These are phyloP conservation scores for Carcharodon carcharias DNA, from an alignment of 2,797 vertebrate genomes.

Conservation along the genomic window DNA sequence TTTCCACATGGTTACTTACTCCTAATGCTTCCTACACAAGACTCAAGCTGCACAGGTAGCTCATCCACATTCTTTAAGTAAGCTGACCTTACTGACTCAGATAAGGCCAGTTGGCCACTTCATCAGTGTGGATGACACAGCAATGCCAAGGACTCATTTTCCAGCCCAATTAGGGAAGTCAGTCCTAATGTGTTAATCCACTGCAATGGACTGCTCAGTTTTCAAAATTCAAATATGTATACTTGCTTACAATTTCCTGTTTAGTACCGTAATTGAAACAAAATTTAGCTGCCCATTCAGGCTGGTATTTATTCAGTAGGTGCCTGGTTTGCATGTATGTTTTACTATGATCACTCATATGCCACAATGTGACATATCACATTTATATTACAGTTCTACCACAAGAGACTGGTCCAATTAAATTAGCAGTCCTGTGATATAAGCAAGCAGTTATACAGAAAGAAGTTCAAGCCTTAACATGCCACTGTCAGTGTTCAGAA, in stretches of 20 bases:
- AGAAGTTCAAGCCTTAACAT: neutral
- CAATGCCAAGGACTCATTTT: neutral
- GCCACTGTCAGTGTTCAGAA: neutral
- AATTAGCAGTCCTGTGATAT: neutral
- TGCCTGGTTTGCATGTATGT: neutral
- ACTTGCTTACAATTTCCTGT: neutral
- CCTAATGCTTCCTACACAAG: neutral
- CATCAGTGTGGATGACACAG: neutral
- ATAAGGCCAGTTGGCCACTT: neutral
- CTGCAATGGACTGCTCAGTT: neutral
- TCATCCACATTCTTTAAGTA: neutral
- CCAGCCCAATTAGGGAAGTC: neutral
- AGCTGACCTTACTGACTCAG: neutral
- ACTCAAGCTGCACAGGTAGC: neutral
- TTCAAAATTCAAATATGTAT: neutral
- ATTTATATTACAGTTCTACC: neutral
- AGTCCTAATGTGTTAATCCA: neutral
- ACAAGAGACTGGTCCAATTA: neutral
- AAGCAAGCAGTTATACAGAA: neutral
- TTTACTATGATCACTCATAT: neutral
- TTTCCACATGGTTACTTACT: neutral
- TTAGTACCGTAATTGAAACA: neutral
- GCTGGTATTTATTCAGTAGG: neutral
- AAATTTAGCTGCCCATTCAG: neutral
- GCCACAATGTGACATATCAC: neutral